Evolutionary conservation across 2,888 invertebrate genomes (phyloP), one percentile per base, ranked within the genome.

Genomic region (Metellina segmentata): DNA sequence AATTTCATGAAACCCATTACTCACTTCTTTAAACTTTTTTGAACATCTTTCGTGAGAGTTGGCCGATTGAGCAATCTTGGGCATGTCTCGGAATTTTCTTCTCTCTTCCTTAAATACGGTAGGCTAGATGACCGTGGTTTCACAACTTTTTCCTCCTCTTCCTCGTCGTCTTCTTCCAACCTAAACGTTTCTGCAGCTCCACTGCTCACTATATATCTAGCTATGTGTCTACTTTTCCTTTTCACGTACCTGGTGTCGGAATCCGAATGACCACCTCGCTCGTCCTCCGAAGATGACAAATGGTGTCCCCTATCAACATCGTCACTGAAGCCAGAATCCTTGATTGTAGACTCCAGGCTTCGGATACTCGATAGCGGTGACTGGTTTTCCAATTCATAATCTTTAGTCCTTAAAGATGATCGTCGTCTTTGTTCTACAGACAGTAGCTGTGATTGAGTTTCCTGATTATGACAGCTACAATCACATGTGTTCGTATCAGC

Each of bases 31-130:
- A 98, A 97, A 94, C 97, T 98, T 51, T 97, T 96, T 94, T 98
- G 98, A 89, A 98, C 97, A 91, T 97, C 97, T 94, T 97, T 97
- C 0, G 98, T 98, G 1, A 98, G 97, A 0, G 97, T 97, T 0
- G 89, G 91, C 20, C 93, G 89, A 19, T 85, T 90, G 48, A 91
- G 81, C 19, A 93, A 78, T 48, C 91, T 85, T 0, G 82, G 88
- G 20, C 81, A 91, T 0, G 83, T 83, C 20, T 89, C 92, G 16
- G 52, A 71, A 51, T 69, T 77, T 16, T 79, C 78, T 1, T 90
- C 92, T 71, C 19, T 88, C 71, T 79, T 91, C 34, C 72, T 89
- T 81, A 92, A 81, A 53, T 78, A 90, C 20, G 89, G 90, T 70
- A 89, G 70, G 72, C 89, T 87, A 7, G 92, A 87, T 51, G 92